Base-by-base conservation (phyloP, 2,797 vertebrate genomes). In the Hippoglossus hippoglossus region DNA sequence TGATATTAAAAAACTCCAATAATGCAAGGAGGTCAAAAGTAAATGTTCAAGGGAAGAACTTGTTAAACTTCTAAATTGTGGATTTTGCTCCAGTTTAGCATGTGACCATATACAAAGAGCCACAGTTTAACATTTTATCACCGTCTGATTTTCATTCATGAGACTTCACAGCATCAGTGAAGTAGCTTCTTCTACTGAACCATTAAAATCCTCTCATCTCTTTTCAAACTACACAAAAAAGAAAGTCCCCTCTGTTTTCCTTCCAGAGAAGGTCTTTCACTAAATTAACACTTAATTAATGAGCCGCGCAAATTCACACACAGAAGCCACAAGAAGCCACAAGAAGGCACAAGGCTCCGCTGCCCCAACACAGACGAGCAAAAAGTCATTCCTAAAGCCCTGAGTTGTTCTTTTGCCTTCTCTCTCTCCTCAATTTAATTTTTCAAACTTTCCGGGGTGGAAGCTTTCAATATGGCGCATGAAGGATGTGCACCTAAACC, bases 271-370 rank as follows among this genome's bases (percentile, higher is more conserved):
- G 36, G 18, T 47, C 3, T 59, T 75, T 83, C n/a, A 74, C 6
- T 39, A 63, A 86, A 88, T 80, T 55, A 85, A 67, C 69, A 79
- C 60, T 69, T 73, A 63, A 84, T 78, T 79, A 85, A 73, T 21
- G 10, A 76, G 47, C 28, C 63, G 64, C 31, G 18, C 50, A 50
- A 67, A 69, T 73, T 65, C 69, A 59, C 63, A 77, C 50, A 52
- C 11, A 52, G 31, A 50, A 47, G 55, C 34, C 46, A 19, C 34
- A 36, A 52, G 31, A 50, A 47, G 55, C 34, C 46, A 19, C 34
- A 36, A 2, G 26, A 54, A 67, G 25, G 10, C 56, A 28, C 4
- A 22, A 7, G 41, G 46, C 11, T 55, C 65, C 0, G 44, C 16
- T 44, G 5, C 36, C 22, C 28, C 50, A 15, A 56, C 53, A 31